Percentiles rank a stretch among this genome's conserved stretches.
phyloP scores from a whole-genome alignment of 53 echinoderm and acorn worm species.

The Stichopus horrens region DNA sequence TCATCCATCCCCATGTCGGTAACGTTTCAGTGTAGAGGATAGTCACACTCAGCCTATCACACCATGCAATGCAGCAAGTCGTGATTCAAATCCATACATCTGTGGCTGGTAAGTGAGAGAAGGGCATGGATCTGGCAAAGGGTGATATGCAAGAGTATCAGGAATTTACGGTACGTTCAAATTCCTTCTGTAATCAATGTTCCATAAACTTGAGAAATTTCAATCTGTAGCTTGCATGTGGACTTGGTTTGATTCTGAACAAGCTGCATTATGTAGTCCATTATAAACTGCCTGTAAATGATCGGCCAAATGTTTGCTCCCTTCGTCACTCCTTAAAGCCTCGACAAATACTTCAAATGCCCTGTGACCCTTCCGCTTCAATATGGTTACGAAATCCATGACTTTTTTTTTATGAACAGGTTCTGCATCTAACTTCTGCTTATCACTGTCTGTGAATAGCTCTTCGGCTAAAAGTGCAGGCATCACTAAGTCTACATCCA shows the following conservation, averaged over 20 bases:
- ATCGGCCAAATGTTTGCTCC: slow-evolving; percentile 25
- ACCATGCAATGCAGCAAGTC: no score
- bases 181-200: no score
- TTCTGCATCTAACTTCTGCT: slow-evolving; percentile 1
- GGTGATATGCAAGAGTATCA: no score
- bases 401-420: neutral
- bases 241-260: neutral
- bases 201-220: neutral
- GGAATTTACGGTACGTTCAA: no score
- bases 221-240: neutral
- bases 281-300: slow-evolving; percentile 4
- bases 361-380: slow-evolving; percentile 1
- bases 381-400: slow-evolving; percentile 8
- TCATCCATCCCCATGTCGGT: no score
- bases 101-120: no score
- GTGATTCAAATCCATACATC: no score
- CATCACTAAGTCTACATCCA: slow-evolving; percentile 5
- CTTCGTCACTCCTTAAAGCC: neutral
- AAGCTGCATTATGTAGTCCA: neutral
- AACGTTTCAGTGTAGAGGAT: no score
- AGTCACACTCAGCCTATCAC: no score
- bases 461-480: slow-evolving; percentile 10
- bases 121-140: no score
- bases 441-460: slow-evolving; percentile 31
- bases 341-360: slow-evolving; percentile 31